These are phyloP conservation scores for Sympetrum striolatum DNA, from an alignment of 2,888 invertebrate species.

Conservation along the genomic window DNA sequence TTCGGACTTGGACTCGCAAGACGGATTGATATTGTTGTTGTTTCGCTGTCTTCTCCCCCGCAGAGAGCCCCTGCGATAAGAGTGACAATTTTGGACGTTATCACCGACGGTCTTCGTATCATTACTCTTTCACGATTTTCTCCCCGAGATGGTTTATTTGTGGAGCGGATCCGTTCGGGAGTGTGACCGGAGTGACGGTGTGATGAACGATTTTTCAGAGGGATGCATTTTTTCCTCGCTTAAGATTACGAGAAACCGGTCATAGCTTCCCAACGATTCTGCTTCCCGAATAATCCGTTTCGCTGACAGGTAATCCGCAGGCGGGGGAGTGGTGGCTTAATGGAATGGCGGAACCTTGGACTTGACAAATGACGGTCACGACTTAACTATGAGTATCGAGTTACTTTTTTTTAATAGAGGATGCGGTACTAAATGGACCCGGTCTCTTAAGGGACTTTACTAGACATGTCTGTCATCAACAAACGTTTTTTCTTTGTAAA, in stretches of 20 bases:
- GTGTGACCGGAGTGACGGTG: not conserved
- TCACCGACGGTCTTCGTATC: not conserved
- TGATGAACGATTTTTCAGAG: not conserved
- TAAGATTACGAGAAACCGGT: not conserved
- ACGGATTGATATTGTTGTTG: constrained; percentile 7
- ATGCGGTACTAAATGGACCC: not conserved
- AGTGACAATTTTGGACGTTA: constrained; percentile 5
- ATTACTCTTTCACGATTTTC: not conserved
- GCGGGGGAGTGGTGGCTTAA: not conserved
- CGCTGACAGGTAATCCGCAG: constrained; percentile 3
- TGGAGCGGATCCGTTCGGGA: not conserved
- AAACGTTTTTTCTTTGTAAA: not conserved
- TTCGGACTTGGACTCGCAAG: not conserved
- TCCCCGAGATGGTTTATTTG: not conserved
- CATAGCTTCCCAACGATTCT: not conserved
- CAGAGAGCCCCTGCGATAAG: not conserved
- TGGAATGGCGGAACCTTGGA: not conserved
- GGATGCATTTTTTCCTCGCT: not conserved
- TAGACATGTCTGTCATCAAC: not conserved
- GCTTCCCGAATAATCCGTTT: not conserved
- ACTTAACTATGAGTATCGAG: constrained; percentile 22
- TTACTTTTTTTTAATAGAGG: not conserved
- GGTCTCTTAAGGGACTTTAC: not conserved
- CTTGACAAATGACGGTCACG: constrained; percentile 21
- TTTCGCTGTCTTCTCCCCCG: not conserved